Evolutionary conservation across 2,888 invertebrate genomes (phyloP), one percentile per base, ranked within the genome.

Genomic region (Pachymerium ferrugineum): DNA sequence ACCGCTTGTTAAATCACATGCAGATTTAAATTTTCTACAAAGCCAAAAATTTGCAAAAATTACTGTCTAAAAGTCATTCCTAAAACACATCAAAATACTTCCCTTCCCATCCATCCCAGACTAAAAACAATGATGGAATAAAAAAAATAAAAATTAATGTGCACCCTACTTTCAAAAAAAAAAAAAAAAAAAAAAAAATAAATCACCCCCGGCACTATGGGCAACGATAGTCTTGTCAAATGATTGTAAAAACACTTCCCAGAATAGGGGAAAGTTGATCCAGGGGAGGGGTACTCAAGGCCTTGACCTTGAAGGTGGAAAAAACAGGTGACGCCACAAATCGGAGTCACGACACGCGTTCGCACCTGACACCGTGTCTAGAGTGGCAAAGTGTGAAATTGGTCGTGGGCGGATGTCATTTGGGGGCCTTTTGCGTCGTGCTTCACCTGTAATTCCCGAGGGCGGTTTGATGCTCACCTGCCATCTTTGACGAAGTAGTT

Each of bases 311-410:
- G 47, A 47, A 47, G 22, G 19, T 3, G 2, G 19, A 16, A 47
- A 16, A 16, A 19, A 47, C 16, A 12, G 19, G 47, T 19, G 4
- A 8, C 47, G 47, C 22, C 19, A 47, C 47, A 47, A n/a, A n/a
- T n/a, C 38, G 19, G 47, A 47, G 4, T n/a, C 47, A 22, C 22
- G 47, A 47, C 47, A 47, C 47, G 47, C 47, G 47, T 47, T 47
- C 47, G 22, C 47, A 47, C 47, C 47, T 47, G 47, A 47, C 16
- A 47, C 47, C 47, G 47, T 19, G 47, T 47, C 47, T 47, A 22
- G 47, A 22, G 47, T 47, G 47, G 47, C 47, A 47, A 47, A 47
- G 47, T 47, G 47, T 47, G 47, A 47, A 47, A 47, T 47, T 47
- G 22, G 47, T n/a, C 47, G 47, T 19, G 47, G 47, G 47, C 47